These are phyloP conservation scores for Cotesia typhae DNA, from an alignment of 1,140 invertebrate species.

Conservation along the genomic window DNA sequence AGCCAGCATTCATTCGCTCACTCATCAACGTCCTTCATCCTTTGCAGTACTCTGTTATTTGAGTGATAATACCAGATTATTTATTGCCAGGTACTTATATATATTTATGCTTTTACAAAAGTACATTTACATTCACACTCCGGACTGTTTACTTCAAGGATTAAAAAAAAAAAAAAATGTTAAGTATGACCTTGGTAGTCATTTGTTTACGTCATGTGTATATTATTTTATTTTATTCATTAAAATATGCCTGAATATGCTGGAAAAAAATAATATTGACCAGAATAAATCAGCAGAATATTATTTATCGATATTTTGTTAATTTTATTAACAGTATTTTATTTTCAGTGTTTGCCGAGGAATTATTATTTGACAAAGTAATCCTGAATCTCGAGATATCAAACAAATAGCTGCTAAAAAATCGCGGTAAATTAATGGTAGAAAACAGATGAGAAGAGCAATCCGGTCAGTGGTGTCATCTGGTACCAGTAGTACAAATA, in stretches of 20 bases:
- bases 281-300: neutral
- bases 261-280: slow-evolving; percentile 11
- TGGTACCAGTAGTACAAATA: slow-evolving; percentile 7
- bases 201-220: neutral
- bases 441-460: neutral
- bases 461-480: slow-evolving; percentile 24
- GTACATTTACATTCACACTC: neutral
- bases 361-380: neutral
- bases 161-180: neutral
- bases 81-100: too few relatives aligned
- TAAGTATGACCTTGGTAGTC: neutral
- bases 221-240: neutral
- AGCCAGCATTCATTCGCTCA: neutral
- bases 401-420: neutral
- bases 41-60: neutral
- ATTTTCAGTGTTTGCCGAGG: neutral
- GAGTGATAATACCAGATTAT: too few relatives aligned
- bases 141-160: neutral
- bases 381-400: neutral
- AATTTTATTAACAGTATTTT: slow-evolving; percentile 2
- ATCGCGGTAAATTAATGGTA: slow-evolving; percentile 18
- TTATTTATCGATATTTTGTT: neutral
- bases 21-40: neutral
- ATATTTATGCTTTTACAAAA: neutral
- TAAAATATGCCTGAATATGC: neutral